phyloP scores from a whole-genome alignment of 2,797 vertebrate species.

The Mormyrops boulengeri region DNA sequence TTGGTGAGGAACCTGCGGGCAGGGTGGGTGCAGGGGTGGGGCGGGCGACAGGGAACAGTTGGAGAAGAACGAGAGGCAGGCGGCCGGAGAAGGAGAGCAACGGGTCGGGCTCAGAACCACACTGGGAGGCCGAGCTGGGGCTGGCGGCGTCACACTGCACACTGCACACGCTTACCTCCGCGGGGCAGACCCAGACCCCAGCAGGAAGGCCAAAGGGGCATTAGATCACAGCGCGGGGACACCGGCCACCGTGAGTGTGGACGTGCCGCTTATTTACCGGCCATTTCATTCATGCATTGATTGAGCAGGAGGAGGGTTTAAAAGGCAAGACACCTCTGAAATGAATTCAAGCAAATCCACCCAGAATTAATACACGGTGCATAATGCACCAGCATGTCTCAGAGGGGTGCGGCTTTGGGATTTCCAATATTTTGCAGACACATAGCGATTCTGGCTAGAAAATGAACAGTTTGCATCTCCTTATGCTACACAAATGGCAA shows the following conservation, averaged over 20 bases:
- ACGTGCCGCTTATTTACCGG: conserved; percentile 25
- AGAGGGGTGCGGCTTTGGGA: conserved; percentile 14
- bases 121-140: conserved; percentile 9
- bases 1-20: conserved; percentile 85
- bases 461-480: not conserved
- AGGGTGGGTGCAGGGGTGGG: conserved; percentile 8
- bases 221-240: conserved; percentile 30
- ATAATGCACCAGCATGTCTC: conserved; percentile 13
- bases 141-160: not conserved
- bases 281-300: conserved; percentile 46
- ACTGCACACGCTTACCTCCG: conserved; percentile 38
- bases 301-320: conserved; percentile 31
- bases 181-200: conserved; percentile 31
- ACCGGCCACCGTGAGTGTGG: conserved; percentile 26
- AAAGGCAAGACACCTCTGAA: conserved; percentile 25
- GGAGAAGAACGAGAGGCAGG: conserved; percentile 21
- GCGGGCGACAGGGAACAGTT: conserved; percentile 17
- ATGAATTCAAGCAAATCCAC: conserved; percentile 20
- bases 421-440: not conserved
- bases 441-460: not conserved
- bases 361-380: conserved; percentile 13
- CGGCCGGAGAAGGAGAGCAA: not conserved
- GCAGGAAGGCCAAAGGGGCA: conserved; percentile 29
- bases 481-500: not conserved
- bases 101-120: conserved; percentile 19